Percentiles rank a stretch among this genome's conserved stretches.
Evolutionary conservation across 2,888 invertebrate genomes (phyloP).

Genomic region (Aphelenchoides bicaudatus): DNA sequence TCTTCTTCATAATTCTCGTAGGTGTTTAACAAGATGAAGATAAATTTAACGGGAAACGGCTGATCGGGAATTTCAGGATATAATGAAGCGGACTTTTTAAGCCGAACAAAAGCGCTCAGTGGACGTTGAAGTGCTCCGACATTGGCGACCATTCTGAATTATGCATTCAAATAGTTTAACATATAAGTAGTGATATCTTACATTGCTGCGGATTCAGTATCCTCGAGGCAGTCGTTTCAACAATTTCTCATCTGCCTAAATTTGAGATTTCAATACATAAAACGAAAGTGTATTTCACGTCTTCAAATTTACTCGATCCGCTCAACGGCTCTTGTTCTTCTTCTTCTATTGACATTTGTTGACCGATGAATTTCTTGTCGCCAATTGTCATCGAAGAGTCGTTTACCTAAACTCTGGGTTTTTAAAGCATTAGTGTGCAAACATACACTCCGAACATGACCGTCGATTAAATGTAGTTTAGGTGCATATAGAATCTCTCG

Average conservation of each 20-base stretch:
- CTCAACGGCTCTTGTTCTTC: conserved; percentile 7
- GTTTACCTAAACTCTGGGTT: no score
- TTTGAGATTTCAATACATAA: neutral
- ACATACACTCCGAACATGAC: conserved; percentile 33
- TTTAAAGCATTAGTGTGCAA: no score
- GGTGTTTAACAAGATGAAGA: conserved; percentile 62
- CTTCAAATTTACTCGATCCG: conserved; percentile 21
- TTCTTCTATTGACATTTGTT: conserved; percentile 2
- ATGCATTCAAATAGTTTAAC: conserved; percentile 7
- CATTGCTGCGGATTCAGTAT: conserved; percentile 39
- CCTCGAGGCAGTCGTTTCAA: conserved; percentile 30
- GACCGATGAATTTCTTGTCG: conserved; percentile 10
- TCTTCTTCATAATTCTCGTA: conserved; percentile 50
- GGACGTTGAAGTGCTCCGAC: conserved; percentile 33
- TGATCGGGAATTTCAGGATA: conserved; percentile 48
- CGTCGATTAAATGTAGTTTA: conserved; percentile 38
- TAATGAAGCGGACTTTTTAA: conserved; percentile 24
- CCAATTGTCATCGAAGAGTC: conserved; percentile 18
- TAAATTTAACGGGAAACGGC: conserved; percentile 61
- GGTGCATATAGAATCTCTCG: conserved; percentile 39
- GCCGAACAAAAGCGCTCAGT: conserved; percentile 37
- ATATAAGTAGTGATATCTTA: neutral
- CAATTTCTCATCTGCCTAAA: conserved; percentile 37
- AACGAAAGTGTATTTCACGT: neutral
- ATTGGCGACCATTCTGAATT: conserved; percentile 37